Conservation (phyloP, 2,113 vertebrate species). For the Fulmarus glacialis region DNA sequence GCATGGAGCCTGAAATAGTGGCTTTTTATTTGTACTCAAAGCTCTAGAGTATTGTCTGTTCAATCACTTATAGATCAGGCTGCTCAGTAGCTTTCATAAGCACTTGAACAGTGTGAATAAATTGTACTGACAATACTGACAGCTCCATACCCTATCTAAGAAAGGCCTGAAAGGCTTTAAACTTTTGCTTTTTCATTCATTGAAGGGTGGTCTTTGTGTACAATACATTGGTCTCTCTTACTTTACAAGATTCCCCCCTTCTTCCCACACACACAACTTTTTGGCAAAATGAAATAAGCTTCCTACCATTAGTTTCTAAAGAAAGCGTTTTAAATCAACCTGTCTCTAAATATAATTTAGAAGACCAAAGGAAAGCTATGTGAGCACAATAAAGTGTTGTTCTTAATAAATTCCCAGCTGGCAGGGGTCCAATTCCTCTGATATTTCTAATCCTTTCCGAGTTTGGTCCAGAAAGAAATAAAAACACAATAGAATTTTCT, state of each 20-base stretch:
- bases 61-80: slow-evolving; percentile 50
- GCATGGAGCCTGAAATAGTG: slow-evolving; percentile 53
- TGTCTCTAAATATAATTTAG: slow-evolving; percentile 30
- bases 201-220: background rate
- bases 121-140: slow-evolving; percentile 52
- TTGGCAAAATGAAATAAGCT: slow-evolving; percentile 23
- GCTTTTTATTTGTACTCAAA: slow-evolving; percentile 55
- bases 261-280: background rate
- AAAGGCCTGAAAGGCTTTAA: slow-evolving; percentile 47
- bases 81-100: slow-evolving; percentile 60
- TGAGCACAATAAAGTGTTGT: slow-evolving; percentile 21
- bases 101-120: slow-evolving; percentile 64
- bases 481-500: slow-evolving; percentile 6
- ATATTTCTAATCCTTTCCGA: background rate
- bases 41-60: slow-evolving; percentile 63
- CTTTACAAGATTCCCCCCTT: slow-evolving; percentile 3
- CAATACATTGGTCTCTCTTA: background rate
- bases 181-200: slow-evolving; percentile 23
- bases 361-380: background rate
- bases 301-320: slow-evolving; percentile 8
- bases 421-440: background rate
- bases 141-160: slow-evolving; percentile 28
- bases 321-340: slow-evolving; percentile 34
- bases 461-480: background rate
- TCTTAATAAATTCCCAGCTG: slow-evolving; percentile 21